Conservation (phyloP, 2,888 invertebrate species). For the Oscheius sp. region DNA sequence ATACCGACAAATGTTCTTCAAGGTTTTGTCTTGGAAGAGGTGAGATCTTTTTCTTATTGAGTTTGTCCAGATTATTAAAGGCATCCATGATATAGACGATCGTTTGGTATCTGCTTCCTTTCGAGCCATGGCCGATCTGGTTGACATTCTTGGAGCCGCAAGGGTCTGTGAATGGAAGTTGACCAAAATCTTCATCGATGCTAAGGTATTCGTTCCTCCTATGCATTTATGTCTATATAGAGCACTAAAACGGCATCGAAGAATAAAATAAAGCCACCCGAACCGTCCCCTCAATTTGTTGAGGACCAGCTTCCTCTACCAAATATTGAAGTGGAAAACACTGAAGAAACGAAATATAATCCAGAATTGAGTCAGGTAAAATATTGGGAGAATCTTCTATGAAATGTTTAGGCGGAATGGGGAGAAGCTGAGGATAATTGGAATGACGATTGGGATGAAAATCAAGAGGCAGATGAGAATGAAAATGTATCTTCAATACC, state of each 20-base stretch:
- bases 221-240: neutral
- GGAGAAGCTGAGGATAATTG: neutral
- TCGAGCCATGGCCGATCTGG: constrained; percentile 23
- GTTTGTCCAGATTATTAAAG: neutral
- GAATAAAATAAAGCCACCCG: too few relatives aligned
- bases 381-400: too few relatives aligned
- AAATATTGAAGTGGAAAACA: too few relatives aligned
- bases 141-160: constrained; percentile 17
- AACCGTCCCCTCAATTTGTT: too few relatives aligned
- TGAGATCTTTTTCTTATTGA: neutral
- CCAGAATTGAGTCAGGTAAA: too few relatives aligned
- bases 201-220: neutral
- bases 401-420: too few relatives aligned
- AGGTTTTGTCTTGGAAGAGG: constrained; percentile 23
- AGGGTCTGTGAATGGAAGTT: constrained; percentile 22
- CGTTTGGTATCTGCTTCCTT: constrained; percentile 27
- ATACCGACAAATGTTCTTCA: constrained; percentile 17
- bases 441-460: constrained; percentile 21
- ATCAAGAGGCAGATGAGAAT: neutral
- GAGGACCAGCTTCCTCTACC: too few relatives aligned
- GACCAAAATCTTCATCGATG: constrained; percentile 7
- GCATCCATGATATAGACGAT: constrained; percentile 23
- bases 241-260: too few relatives aligned
- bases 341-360: too few relatives aligned
- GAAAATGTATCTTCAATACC: too few relatives aligned